phyloP scores from a whole-genome alignment of 2,888 invertebrate genomes.

The Yponomeuta sedellus region DNA sequence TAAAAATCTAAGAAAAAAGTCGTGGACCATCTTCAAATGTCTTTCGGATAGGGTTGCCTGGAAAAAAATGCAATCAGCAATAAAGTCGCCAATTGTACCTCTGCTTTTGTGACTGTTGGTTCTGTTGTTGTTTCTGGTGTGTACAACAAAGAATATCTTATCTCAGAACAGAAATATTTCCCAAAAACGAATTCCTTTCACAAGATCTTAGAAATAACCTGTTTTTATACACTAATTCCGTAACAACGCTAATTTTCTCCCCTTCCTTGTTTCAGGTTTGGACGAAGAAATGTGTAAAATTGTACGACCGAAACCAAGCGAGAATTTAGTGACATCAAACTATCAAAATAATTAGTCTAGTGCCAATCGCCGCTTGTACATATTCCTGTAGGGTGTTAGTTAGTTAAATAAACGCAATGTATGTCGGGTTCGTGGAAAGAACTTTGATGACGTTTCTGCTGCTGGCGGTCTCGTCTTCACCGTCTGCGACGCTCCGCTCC shows the following conservation, averaged over 20 bases:
- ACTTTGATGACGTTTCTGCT: constrained; percentile 50
- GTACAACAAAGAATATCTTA: no score
- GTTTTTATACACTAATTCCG: not conserved
- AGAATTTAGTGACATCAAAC: constrained; percentile 32
- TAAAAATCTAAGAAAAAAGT: no score
- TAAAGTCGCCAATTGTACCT: no score
- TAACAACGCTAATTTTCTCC: not conserved
- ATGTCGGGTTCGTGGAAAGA: constrained; percentile 44
- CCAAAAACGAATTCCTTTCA: no score
- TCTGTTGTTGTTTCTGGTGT: no score
- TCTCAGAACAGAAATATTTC: no score
- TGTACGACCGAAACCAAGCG: constrained; percentile 28
- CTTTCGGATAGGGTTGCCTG: no score
- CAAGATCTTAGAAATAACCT: no score
- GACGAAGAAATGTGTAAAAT: constrained; percentile 29
- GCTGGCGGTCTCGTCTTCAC: constrained; percentile 50
- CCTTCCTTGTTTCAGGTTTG: constrained; percentile 55
- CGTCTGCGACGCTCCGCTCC: constrained; percentile 57
- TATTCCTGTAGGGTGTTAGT: constrained; percentile 10
- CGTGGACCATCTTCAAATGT: no score
- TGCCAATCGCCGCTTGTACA: not conserved
- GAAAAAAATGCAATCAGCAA: no score
- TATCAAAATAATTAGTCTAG: constrained; percentile 20
- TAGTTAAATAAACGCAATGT: constrained; percentile 48
- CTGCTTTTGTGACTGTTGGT: no score